Evolutionary conservation across 2,797 vertebrate species (phyloP), one percentile per base, ranked within the genome.

Genomic region (Mormyrus proboscirostris): DNA sequence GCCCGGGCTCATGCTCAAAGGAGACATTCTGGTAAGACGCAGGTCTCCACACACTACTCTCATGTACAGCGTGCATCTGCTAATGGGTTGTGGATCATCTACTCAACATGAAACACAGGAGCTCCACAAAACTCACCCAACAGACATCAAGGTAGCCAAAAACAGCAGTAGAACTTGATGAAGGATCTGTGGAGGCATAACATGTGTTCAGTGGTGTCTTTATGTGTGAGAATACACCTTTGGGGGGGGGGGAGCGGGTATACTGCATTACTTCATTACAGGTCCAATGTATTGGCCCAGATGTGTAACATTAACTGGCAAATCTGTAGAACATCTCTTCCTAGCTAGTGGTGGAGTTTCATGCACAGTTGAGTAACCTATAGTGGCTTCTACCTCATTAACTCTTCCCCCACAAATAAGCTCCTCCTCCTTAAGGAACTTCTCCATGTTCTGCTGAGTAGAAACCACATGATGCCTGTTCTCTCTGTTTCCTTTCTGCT

Each of bases 21-120:
- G 98, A 0, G 98, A 99, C 94, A 98, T 99, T 90, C 91, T 99
- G 97, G 98, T 99, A 95, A 97, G 94, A 95, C 33, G 5, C 85
- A 7, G 53, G 14, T 38, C 29, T 82, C 76, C 8, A 47, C 76
- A 16, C 19, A 12, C 7, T 82, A 69, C 3, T 33, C 10, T 69
- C 62, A 69, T 29, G 29, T 73, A 73, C 12, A 79, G 73, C 38
- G 2, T 73, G 29, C 33, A 19, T 79, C 38, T 79, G 5, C 4
- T 79, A 79, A 19, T 41, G 38, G 73, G 38, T 16, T 57, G 19
- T 57, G 73, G 73, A 33, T 73, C 65, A 38, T 79, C 65, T 44
- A n/a, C 73, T 44, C 73, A 29, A 59, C n/a, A 59, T 59, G 55
- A 59, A 59, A 59, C 55, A 59, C 19, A 59, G n/a, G 55, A 22